Evolutionary conservation across 2,797 vertebrate species (phyloP).

Genomic region (Cyclura pinguis): DNA sequence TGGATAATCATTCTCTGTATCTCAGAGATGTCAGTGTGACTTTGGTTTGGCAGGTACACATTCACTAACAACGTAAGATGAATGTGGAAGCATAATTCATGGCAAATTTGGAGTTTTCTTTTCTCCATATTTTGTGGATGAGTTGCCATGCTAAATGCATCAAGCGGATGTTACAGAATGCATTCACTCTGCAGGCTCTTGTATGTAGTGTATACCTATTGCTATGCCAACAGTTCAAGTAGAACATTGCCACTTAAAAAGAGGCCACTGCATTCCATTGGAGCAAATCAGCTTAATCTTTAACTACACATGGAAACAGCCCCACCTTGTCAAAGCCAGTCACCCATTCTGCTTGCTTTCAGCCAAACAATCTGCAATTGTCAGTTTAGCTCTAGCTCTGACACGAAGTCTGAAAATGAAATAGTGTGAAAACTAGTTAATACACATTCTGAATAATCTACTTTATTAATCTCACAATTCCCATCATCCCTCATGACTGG

Average conservation of each 20-base stretch:
- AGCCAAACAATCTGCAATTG: background rate
- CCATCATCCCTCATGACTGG: too few relatives aligned
- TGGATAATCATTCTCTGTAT: background rate
- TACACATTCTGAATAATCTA: background rate
- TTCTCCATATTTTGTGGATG: background rate
- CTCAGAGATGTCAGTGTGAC: background rate
- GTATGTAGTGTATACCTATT: background rate
- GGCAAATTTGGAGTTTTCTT: background rate
- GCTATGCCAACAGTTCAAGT: constrained; percentile 32
- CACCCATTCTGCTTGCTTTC: background rate
- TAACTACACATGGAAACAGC: constrained; percentile 23
- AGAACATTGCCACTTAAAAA: constrained; percentile 24
- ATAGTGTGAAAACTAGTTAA: background rate
- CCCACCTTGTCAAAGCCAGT: constrained; percentile 12
- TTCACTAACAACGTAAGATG: background rate
- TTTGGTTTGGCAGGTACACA: background rate
- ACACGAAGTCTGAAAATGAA: constrained; percentile 4
- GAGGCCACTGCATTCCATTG: constrained; percentile 18
- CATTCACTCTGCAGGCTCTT: background rate
- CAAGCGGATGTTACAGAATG: background rate
- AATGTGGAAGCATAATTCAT: background rate
- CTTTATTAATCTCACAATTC: too few relatives aligned
- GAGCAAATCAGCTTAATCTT: constrained; percentile 25
- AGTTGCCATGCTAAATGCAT: background rate
- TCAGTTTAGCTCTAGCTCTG: constrained; percentile 16